Base-by-base conservation (phyloP, 2,113 vertebrate genomes). In the Pteruthius melanotis region DNA sequence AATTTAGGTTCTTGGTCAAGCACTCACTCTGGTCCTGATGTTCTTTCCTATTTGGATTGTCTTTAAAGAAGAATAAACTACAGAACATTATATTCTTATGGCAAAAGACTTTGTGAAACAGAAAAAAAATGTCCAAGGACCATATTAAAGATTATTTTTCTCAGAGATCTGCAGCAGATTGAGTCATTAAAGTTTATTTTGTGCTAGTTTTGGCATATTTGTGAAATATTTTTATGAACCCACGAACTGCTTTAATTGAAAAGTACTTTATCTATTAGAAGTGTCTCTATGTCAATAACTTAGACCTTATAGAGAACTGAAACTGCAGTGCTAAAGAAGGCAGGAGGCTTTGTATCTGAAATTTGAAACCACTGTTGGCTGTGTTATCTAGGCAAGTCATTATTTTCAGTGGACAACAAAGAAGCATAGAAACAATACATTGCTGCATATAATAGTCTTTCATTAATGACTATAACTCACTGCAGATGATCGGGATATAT, bases 41-140 rank as follows among this genome's bases (percentile, higher is more conserved):
- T 66, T 83, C 47, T 49, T 88, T 92, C 42, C 31, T 75, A 61
- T 76, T 77, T 86, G 80, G 86, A 77, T 39, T 86, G 47, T 72
- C 63, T 95, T 65, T 77, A 90, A 92, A 88, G 49, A 83, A 84
- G 45, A 80, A 85, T 90, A 83, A 92, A 83, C 76, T 61, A 39
- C 39, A 57, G 66, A 93, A 80, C 44, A n/a, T 37, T 24, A 83
- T 83, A 75, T 77, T 88, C 59, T 77, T 68, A 60, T 6, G 11
- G 61, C 1, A 0, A 86, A 92, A 66, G 77, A 63, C 63, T 60
- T 69, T 22, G 21, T 39, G 39, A 52, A 94, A 75, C 22, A 66
- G 61, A 24, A 78, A 91, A 45, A 66, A 66, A 42, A 85, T 21
- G 33, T 69, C 33, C 42, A 94, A 70, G 50, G 87, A 68, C 10